Evolutionary conservation across 2,888 invertebrate genomes (phyloP), one percentile per base, ranked within the genome.

Genomic region (Coenonympha glycerion): DNA sequence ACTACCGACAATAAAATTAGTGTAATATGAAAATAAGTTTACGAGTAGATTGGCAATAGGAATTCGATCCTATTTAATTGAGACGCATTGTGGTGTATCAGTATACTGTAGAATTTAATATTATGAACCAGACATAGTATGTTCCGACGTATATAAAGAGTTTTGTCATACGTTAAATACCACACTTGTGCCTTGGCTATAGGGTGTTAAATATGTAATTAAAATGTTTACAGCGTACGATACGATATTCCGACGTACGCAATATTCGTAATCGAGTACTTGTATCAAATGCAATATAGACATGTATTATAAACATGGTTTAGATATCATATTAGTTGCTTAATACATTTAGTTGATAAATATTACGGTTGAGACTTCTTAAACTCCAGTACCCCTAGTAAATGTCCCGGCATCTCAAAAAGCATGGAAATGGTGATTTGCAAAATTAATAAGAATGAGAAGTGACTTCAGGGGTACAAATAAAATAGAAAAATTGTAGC

Each of bases 171-270:
- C 66, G n/a, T n/a, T n/a, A n/a, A 68, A 72, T 71, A 76, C 75
- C 80, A 83, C 74, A 74, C 69, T 74, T 76, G 86, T 86, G 86
- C 86, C 86, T 86, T 86, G 72, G 77, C 77, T 79, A 74, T 78
- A 73, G 70, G 73, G 66, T 55, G 55, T 52, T 49, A 78, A n/a
- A 70, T 76, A 80, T 79, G 79, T 83, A 79, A 79, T 79, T 79
- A 68, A 53, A 30, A 19, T 37, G 37, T 51, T 48, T 52, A 55
- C 39, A 52, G 36, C 48, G 37, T 56, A 53, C 33, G 42, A 54
- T 58, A 47, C 51, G 52, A 50, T 58, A 46, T 54, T 47, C 49
- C 45, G 45, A 44, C 50, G 36, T 53, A 49, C 41, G 22, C 13
- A 49, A 41, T 49, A 34, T 30, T 24, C n/a, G 40, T 47, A 47